A percentile compares a stretch with the other conserved stretches of the same genome.
phyloP scores from a whole-genome alignment of 1,140 invertebrate species.

The Melitaea cinxia region DNA sequence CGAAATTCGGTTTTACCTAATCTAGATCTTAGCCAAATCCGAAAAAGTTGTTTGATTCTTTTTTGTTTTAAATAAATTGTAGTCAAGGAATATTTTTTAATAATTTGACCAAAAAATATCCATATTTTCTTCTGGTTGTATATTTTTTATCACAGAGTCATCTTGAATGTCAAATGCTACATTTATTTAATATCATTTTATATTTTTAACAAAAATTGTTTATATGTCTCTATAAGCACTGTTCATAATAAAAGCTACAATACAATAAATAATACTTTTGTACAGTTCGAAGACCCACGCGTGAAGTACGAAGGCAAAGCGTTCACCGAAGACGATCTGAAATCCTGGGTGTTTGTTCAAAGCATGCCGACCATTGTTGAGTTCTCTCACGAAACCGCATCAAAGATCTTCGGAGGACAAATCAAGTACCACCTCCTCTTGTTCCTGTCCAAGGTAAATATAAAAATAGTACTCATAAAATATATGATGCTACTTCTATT shows the following conservation, averaged over 20 bases:
- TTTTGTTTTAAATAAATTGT: too few species aligned
- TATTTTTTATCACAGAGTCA: conserved; percentile 20
- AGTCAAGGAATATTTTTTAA: too few species aligned
- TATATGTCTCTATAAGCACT: background rate
- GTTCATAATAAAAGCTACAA: too few species aligned
- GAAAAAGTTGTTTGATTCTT: too few species aligned
- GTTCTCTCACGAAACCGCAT: conserved; percentile 98
- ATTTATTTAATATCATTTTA: conserved; percentile 8
- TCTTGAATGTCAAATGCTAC: conserved; percentile 4
- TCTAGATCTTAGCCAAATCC: too few species aligned
- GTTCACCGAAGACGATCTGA: conserved; percentile 85
- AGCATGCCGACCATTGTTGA: conserved; percentile 97
- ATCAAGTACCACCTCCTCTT: conserved; percentile 98
- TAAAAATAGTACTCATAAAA: background rate
- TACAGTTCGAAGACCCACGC: conserved; percentile 94
- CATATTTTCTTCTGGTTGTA: too few species aligned
- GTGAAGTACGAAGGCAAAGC: conserved; percentile 89
- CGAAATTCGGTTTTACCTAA: too few species aligned
- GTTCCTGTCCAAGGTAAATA: conserved; percentile 92
- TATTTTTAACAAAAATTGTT: background rate
- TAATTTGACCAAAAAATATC: conserved; percentile 2
- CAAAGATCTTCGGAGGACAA: conserved; percentile 98
- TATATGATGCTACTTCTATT: background rate
- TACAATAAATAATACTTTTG: background rate
- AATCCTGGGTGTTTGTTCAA: conserved; percentile 92